A percentile compares a stretch with the other conserved stretches of the same genome.
phyloP scores from a whole-genome alignment of 2,888 invertebrate genomes.

The Pemphredon lugubris region DNA sequence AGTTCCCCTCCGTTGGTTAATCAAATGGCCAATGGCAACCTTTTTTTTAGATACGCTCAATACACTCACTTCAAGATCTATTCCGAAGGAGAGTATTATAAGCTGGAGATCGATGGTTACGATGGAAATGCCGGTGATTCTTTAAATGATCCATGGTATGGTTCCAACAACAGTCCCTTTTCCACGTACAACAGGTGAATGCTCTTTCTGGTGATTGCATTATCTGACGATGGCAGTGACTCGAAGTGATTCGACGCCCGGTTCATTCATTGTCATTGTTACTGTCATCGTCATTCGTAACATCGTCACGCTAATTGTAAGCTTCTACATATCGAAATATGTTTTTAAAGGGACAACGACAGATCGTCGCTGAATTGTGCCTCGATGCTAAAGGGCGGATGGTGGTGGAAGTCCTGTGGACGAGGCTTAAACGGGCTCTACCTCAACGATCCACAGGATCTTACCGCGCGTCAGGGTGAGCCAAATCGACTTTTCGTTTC shows the following conservation, averaged over 20 bases:
- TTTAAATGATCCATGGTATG: slow-evolving; percentile 96
- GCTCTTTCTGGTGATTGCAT: no score
- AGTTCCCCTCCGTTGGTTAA: no score
- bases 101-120: slow-evolving; percentile 95
- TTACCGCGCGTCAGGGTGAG: slow-evolving; percentile 93
- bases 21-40: no score
- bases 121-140: slow-evolving; percentile 96
- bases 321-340: not conserved
- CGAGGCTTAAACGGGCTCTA: slow-evolving; percentile 94
- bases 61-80: slow-evolving; percentile 96
- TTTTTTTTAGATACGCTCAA: slow-evolving; percentile 88
- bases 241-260: no score
- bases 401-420: slow-evolving; percentile 98
- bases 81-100: slow-evolving; percentile 95
- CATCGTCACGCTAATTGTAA: not conserved
- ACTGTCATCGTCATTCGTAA: no score
- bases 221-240: no score
- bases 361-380: slow-evolving; percentile 95
- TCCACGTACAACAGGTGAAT: slow-evolving; percentile 93
- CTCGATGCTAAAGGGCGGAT: slow-evolving; percentile 95
- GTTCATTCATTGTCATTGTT: no score
- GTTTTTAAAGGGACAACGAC: slow-evolving; percentile 91
- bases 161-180: slow-evolving; percentile 95
- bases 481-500: no score
- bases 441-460: slow-evolving; percentile 93